A percentile compares a stretch with the other conserved stretches of the same genome.
These are phyloP conservation scores for Bufo gargarizans DNA, from an alignment of 2,113 vertebrate species.

Conservation along the genomic window DNA sequence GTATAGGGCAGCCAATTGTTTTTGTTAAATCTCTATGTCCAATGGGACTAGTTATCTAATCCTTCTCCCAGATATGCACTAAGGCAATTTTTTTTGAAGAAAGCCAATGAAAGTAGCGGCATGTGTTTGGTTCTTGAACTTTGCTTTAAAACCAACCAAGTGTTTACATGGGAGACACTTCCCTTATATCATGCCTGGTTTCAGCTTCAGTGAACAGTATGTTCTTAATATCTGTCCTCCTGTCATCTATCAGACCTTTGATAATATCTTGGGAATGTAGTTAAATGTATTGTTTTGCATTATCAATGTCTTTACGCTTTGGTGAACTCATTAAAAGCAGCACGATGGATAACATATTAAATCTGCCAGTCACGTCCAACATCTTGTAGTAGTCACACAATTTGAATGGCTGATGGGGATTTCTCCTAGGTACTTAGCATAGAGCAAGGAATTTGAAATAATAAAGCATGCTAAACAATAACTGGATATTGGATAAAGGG, in stretches of 20 bases:
- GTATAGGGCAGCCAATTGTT: background rate
- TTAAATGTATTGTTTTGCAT: background rate
- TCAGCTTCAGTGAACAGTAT: slow-evolving; percentile 21
- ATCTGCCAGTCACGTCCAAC: background rate
- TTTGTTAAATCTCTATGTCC: background rate
- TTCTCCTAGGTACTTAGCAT: too few species aligned
- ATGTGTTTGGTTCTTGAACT: background rate
- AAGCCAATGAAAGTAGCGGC: background rate
- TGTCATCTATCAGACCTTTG: slow-evolving; percentile 9
- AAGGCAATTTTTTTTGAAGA: background rate
- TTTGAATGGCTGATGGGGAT: background rate
- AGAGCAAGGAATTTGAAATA: too few species aligned
- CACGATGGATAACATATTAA: background rate
- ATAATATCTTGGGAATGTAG: slow-evolving; percentile 1
- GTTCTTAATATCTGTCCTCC: slow-evolving; percentile 15
- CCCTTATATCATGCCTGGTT: background rate
- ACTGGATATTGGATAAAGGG: too few species aligned
- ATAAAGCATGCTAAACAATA: too few species aligned
- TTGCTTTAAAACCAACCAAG: background rate
- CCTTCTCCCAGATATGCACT: background rate
- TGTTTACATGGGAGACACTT: background rate
- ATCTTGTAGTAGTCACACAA: background rate
- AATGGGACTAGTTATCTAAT: background rate
- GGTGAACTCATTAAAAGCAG: background rate
- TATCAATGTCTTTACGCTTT: background rate